A percentile compares a stretch with the other conserved stretches of the same genome.
phyloP scores from a whole-genome alignment of 2,888 invertebrate species.

The Melieria picta region DNA sequence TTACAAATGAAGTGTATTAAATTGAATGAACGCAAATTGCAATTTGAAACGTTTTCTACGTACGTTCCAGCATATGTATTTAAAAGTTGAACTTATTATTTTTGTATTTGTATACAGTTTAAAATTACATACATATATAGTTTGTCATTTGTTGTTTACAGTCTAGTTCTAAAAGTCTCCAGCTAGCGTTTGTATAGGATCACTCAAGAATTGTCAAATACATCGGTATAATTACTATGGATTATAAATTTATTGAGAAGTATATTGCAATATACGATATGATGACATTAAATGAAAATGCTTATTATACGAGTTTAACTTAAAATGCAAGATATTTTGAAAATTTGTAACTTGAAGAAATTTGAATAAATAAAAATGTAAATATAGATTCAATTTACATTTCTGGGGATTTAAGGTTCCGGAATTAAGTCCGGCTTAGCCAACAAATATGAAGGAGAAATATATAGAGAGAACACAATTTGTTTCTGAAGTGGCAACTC shows the following conservation, averaged over 20 bases:
- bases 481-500: too few species aligned
- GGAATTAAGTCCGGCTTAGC: too few species aligned
- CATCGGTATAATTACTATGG: too few species aligned
- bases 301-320: slow-evolving; percentile 7
- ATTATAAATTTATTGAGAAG: too few species aligned
- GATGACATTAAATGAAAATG: slow-evolving; percentile 7
- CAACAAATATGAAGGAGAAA: too few species aligned
- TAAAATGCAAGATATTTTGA: slow-evolving; percentile 12
- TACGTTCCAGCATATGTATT: slow-evolving; percentile 15
- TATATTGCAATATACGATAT: slow-evolving; percentile 9
- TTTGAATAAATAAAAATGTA: slow-evolving; percentile 23
- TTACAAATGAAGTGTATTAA: neutral
- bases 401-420: too few species aligned
- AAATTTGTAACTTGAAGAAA: slow-evolving; percentile 16
- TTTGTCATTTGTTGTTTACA: slow-evolving; percentile 10
- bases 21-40: neutral
- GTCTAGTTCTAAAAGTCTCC: neutral
- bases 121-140: neutral
- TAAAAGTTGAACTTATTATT: slow-evolving; percentile 6
- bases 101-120: slow-evolving; percentile 24
- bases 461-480: too few species aligned
- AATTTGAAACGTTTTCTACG: slow-evolving; percentile 9
- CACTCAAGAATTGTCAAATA: slow-evolving; percentile 1
- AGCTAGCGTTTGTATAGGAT: slow-evolving; percentile 12
- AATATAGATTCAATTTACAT: slow-evolving; percentile 18